phyloP scores from a whole-genome alignment of 2,113 vertebrate species.

The Takifugu bimaculatus region DNA sequence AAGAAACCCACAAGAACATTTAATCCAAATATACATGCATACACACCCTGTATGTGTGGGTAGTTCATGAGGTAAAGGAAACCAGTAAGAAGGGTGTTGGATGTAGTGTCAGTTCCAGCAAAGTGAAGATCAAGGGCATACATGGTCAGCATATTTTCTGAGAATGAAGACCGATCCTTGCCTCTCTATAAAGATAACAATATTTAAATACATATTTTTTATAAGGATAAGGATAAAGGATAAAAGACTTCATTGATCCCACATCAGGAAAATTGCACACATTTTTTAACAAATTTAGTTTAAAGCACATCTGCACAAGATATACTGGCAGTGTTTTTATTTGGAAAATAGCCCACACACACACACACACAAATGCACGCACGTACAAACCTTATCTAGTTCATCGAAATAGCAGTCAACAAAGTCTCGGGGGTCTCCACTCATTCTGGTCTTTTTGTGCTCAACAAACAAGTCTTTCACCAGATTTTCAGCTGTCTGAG shows the following conservation, averaged over 20 bases:
- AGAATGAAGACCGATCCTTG: constrained; percentile 32
- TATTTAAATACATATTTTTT: background rate
- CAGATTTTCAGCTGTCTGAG: constrained; percentile 18
- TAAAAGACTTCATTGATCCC: too few relatives aligned
- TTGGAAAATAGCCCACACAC: background rate
- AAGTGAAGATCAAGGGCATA: constrained; percentile 54
- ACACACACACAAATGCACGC: background rate
- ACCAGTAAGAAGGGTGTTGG: constrained; percentile 62
- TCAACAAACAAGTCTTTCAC: constrained; percentile 6
- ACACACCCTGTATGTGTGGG: constrained; percentile 56
- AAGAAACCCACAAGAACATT: background rate
- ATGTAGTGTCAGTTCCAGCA: constrained; percentile 67
- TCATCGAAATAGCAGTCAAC: constrained; percentile 62
- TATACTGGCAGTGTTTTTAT: background rate
- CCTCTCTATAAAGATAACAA: constrained; percentile 16
- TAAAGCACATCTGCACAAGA: background rate
- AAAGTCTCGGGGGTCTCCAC: constrained; percentile 52
- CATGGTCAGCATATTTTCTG: constrained; percentile 33
- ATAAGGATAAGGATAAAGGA: too few relatives aligned
- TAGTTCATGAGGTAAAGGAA: constrained; percentile 53
- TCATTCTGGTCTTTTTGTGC: constrained; percentile 48
- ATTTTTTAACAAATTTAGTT: background rate
- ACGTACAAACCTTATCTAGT: constrained; percentile 42
- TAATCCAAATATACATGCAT: background rate
- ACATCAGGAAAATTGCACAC: too few relatives aligned